Conservation (phyloP, 2,888 invertebrate genomes). For the Mythimna albipuncta region DNA sequence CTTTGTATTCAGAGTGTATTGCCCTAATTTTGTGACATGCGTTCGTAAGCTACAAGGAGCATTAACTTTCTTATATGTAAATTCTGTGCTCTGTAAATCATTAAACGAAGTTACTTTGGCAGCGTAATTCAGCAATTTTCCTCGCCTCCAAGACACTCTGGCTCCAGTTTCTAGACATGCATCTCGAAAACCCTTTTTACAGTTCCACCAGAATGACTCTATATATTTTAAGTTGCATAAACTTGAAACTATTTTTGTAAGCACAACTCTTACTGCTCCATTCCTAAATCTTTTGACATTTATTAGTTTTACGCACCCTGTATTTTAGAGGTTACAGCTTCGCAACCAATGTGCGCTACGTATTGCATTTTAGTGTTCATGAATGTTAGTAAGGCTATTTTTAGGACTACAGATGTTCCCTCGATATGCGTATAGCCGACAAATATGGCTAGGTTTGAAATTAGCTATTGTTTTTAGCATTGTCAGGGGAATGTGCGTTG, state of each 20-base stretch:
- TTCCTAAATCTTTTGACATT: constrained; percentile 60
- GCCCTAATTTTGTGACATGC: background rate
- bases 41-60: background rate
- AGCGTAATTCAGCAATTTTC: constrained; percentile 4
- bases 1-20: background rate
- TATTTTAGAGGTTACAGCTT: constrained; percentile 77
- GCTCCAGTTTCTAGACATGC: constrained; percentile 22
- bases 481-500: background rate
- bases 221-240: constrained; percentile 48
- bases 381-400: constrained; percentile 76
- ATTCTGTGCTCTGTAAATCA: constrained; percentile 13
- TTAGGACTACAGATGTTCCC: constrained; percentile 77
- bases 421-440: constrained; percentile 40
- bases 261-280: constrained; percentile 32
- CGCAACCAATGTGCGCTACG: constrained; percentile 72
- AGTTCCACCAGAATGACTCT: background rate
- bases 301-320: constrained; percentile 78
- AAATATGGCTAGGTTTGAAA: constrained; percentile 39
- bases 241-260: constrained; percentile 48
- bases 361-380: constrained; percentile 76
- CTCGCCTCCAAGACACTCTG: constrained; percentile 34
- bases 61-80: constrained; percentile 15
- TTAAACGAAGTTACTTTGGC: constrained; percentile 17
- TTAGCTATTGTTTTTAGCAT: constrained; percentile 12
- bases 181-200: constrained; percentile 2